Base-by-base conservation (phyloP, 2,113 vertebrate genomes). In the Channa argus region DNA sequence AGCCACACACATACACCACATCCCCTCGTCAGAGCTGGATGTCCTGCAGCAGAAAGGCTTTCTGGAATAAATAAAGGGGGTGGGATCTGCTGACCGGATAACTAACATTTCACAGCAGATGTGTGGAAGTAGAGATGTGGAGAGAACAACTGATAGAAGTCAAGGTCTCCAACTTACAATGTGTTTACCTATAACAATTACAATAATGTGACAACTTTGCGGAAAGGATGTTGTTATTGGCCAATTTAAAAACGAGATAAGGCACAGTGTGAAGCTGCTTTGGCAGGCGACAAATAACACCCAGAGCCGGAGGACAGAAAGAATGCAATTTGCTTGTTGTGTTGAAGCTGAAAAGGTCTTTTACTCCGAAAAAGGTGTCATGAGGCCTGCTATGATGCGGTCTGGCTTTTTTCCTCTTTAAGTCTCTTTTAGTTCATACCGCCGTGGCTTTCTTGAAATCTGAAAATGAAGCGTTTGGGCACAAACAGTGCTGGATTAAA, bases 301-400 rank as follows among this genome's bases (percentile, higher is more conserved):
- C 53, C 59, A 79, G 67, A 74, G 84, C 88, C 46, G 1, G 74
- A 73, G 82, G 86, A 86, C 68, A 72, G 38, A 69, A 68, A 55
- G 59, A 80, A 88, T 78, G 56, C 77, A 83, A 84, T 89, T 88
- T 76, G 71, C 70, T 82, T 84, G 79, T 83, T 90, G 77, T 86
- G 77, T 88, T 79, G 71, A 79, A 73, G 79, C 71, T 66, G 61
- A 70, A 63, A 84, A 80, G 34, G 34, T 4, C 44, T 63, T 80
- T 65, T 71, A 71, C 56, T 86, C 43, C 49, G 68, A 70, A 76
- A 61, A 71, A 79, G 38, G 71, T 74, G 33, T 69, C 70, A 66
- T 15, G 61, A 74, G 77, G 79, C 84, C 75, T 67, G 37, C 39
- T 60, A 83, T 6, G 0, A 67, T 33, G 8, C 38, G 36, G 58